phyloP scores from a whole-genome alignment of 2,888 invertebrate genomes.

The Lobophora halterata region DNA sequence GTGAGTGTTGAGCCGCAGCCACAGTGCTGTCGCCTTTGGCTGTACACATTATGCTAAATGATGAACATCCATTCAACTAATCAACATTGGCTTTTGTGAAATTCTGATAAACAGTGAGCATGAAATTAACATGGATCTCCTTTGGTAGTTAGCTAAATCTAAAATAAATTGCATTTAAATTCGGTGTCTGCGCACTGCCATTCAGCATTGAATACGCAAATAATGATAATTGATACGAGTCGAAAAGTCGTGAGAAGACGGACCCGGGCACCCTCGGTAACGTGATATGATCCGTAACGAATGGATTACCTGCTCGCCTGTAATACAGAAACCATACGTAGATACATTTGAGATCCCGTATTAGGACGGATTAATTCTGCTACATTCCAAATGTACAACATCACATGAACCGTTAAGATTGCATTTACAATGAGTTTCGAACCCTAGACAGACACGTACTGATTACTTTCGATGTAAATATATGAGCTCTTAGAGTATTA shows the following conservation, averaged over 20 bases:
- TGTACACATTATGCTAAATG: conserved; percentile 53
- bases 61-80: conserved; percentile 49
- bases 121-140: conserved; percentile 24
- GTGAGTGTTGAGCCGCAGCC: conserved; percentile 62
- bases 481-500: conserved; percentile 2
- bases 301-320: conserved; percentile 73
- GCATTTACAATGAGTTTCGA: conserved; percentile 36
- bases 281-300: conserved; percentile 63
- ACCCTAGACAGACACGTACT: background rate
- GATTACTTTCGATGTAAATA: conserved; percentile 2
- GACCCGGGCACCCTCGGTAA: conserved; percentile 61
- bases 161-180: conserved; percentile 5
- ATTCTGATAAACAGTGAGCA: conserved; percentile 28
- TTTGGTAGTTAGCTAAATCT: conserved; percentile 11
- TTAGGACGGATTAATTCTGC: conserved; percentile 70
- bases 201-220: conserved; percentile 14
- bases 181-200: conserved; percentile 3
- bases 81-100: conserved; percentile 30
- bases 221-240: conserved; percentile 35
- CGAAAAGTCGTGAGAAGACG: conserved; percentile 54
- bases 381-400: conserved; percentile 58
- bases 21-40: conserved; percentile 58
- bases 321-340: conserved; percentile 78
- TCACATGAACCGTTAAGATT: conserved; percentile 51
- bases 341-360: conserved; percentile 67